These are phyloP conservation scores for Phymanthus crucifer DNA, from an alignment of 92 coral and sea anemone genomes.

Conservation along the genomic window DNA sequence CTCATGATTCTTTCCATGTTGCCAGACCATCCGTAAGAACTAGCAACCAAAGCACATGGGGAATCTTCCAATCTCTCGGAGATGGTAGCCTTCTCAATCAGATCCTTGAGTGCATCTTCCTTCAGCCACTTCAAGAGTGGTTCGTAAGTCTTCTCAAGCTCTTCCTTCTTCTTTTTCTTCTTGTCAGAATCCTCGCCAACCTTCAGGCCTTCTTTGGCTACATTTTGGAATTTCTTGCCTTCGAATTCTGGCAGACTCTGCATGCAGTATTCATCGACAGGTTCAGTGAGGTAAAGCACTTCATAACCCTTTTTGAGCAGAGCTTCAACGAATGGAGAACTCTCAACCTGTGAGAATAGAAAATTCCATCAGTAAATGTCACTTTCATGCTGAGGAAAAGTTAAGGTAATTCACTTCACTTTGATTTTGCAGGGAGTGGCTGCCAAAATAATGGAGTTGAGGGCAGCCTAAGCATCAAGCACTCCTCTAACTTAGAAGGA, in stretches of 20 bases:
- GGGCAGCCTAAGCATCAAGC: no score
- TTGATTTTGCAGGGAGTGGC: no score
- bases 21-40: slow-evolving; percentile 99
- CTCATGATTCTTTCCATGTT: slow-evolving; percentile 99
- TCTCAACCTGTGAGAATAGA: slow-evolving; percentile 68
- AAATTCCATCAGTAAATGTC: background rate
- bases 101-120: slow-evolving; percentile 93
- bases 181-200: slow-evolving; percentile 88
- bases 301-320: slow-evolving; percentile 96
- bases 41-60: slow-evolving; percentile 98
- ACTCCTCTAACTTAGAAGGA: no score
- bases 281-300: slow-evolving; percentile 87
- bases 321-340: slow-evolving; percentile 92
- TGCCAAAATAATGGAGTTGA: no score
- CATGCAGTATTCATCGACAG: slow-evolving; percentile 98
- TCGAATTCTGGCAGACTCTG: slow-evolving; percentile 99
- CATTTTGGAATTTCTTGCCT: slow-evolving; percentile 99
- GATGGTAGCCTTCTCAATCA: slow-evolving; percentile 93
- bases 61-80: slow-evolving; percentile 93
- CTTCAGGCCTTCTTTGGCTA: slow-evolving; percentile 97
- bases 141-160: slow-evolving; percentile 90
- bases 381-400: background rate
- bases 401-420: no score
- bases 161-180: slow-evolving; percentile 90
- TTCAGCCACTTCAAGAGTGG: slow-evolving; percentile 97